Evolutionary conservation across 2,888 invertebrate species (phyloP).

Genomic region (Halictus quadricinctus): DNA sequence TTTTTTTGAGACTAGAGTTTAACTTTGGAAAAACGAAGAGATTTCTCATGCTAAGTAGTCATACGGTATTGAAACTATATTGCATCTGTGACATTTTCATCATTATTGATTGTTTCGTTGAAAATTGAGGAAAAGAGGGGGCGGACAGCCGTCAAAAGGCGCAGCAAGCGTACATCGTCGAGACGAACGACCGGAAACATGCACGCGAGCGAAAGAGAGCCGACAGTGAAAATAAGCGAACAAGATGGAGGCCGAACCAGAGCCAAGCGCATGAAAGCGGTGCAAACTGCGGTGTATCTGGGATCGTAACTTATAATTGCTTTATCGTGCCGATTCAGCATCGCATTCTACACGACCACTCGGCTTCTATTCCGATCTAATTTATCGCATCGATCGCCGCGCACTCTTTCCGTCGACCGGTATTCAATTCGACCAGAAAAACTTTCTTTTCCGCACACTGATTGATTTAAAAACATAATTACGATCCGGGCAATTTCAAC

Average conservation of each 20-base stretch:
- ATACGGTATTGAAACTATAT: no score
- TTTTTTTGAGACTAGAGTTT: not conserved
- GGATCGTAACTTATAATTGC: constrained; percentile 48
- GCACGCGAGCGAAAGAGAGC: constrained; percentile 50
- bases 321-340: constrained; percentile 41
- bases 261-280: constrained; percentile 50
- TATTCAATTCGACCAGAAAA: not conserved
- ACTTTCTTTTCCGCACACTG: not conserved
- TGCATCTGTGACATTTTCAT: no score
- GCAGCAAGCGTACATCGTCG: constrained; percentile 40
- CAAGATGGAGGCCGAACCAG: constrained; percentile 27
- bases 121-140: constrained; percentile 25
- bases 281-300: constrained; percentile 57
- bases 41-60: not conserved
- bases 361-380: constrained; percentile 18
- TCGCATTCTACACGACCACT: constrained; percentile 19
- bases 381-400: constrained; percentile 27
- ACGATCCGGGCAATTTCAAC: not conserved
- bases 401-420: not conserved
- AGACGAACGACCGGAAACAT: constrained; percentile 36
- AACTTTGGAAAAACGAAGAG: not conserved
- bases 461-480: not conserved
- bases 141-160: constrained; percentile 23
- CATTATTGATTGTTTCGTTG: not conserved
- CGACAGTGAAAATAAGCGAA: constrained; percentile 49